Evolutionary conservation across 1,140 invertebrate genomes (phyloP).

Genomic region (Eueides isabella): DNA sequence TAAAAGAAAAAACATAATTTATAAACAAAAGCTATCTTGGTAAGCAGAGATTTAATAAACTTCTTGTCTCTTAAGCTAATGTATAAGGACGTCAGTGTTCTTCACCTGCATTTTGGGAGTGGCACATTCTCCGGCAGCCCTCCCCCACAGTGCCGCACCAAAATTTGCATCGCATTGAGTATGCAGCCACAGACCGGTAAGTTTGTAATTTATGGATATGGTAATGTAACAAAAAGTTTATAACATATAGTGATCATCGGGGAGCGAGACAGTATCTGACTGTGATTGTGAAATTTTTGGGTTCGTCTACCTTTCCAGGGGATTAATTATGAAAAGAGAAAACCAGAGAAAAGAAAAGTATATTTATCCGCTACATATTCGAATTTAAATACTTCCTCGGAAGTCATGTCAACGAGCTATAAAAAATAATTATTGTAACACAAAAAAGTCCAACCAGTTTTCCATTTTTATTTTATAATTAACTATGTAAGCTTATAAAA

Average conservation of each 20-base stretch:
- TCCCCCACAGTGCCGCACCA: conserved; percentile 38
- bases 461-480: not conserved
- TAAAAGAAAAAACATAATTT: not conserved
- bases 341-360: too few species aligned
- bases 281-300: too few species aligned
- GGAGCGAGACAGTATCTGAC: too few species aligned
- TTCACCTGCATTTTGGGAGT: conserved; percentile 24
- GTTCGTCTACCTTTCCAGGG: too few species aligned
- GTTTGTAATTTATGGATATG: conserved; percentile 24
- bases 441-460: too few species aligned
- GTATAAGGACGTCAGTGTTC: not conserved
- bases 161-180: conserved; percentile 46
- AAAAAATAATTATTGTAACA: too few species aligned
- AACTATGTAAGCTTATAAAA: too few species aligned
- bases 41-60: not conserved
- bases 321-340: too few species aligned
- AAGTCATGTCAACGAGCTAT: not conserved
- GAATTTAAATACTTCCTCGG: not conserved
- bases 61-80: not conserved
- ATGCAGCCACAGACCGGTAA: conserved; percentile 34
- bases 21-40: not conserved
- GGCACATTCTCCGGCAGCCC: conserved; percentile 33
- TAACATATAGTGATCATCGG: too few species aligned
- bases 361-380: not conserved
- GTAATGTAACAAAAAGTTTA: conserved; percentile 12